These are phyloP conservation scores for Diplolepis rosae DNA, from an alignment of 2,888 invertebrate species.

Conservation along the genomic window DNA sequence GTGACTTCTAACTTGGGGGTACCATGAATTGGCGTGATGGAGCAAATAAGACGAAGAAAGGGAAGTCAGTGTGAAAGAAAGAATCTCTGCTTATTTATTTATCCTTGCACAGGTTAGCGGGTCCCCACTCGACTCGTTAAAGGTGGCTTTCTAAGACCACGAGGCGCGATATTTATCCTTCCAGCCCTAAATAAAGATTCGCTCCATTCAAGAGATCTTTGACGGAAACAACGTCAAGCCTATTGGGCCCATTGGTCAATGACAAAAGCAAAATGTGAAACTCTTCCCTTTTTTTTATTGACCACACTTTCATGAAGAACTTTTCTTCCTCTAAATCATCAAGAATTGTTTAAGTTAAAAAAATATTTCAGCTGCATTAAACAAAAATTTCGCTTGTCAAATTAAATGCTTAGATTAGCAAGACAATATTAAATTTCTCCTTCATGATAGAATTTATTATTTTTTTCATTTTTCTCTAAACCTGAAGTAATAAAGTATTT, in stretches of 20 bases:
- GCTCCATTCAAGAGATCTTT: conserved; percentile 38
- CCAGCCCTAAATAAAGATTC: conserved; percentile 58
- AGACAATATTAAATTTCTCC: too few relatives aligned
- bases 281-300: neutral
- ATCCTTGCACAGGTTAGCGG: conserved; percentile 50
- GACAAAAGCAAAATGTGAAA: conserved; percentile 35
- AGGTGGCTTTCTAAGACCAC: conserved; percentile 42
- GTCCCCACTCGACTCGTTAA: conserved; percentile 53
- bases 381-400: too few relatives aligned
- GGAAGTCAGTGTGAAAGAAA: conserved; percentile 42
- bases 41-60: conserved; percentile 33
- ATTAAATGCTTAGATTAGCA: too few relatives aligned
- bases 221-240: conserved; percentile 34
- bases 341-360: too few relatives aligned
- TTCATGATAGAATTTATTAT: too few relatives aligned
- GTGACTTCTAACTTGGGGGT: conserved; percentile 8
- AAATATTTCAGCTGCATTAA: too few relatives aligned
- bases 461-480: too few relatives aligned
- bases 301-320: too few relatives aligned
- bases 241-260: conserved; percentile 26
- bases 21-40: conserved; percentile 17
- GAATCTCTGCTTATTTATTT: conserved; percentile 67
- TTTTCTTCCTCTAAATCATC: too few relatives aligned
- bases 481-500: too few relatives aligned
- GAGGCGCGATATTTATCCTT: conserved; percentile 59